These are phyloP conservation scores for Keiferia lycopersicella DNA, from an alignment of 2,888 invertebrate species.

Conservation along the genomic window DNA sequence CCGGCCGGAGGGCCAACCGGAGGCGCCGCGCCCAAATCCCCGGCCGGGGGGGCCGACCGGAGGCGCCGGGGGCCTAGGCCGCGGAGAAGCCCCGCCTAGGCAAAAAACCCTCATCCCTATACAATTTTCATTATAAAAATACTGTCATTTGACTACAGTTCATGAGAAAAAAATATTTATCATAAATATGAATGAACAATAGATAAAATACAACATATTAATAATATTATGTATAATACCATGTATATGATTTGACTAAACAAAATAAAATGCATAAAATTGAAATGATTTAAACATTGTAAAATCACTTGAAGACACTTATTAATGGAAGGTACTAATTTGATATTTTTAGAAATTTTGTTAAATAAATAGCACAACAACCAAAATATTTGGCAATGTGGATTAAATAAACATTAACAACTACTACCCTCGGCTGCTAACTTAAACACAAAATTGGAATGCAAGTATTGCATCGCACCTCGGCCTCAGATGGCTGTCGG, in stretches of 20 bases:
- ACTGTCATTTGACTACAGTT: slow-evolving; percentile 83
- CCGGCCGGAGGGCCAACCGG: slow-evolving; percentile 17
- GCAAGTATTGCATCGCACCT: slow-evolving; percentile 81
- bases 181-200: slow-evolving; percentile 73
- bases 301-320: slow-evolving; percentile 75
- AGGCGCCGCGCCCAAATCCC: slow-evolving; percentile 29
- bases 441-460: slow-evolving; percentile 79
- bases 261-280: slow-evolving; percentile 80
- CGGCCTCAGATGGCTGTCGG: slow-evolving; percentile 47
- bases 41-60: slow-evolving; percentile 13
- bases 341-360: slow-evolving; percentile 66
- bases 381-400: slow-evolving; percentile 79
- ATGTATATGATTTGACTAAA: slow-evolving; percentile 80
- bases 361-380: slow-evolving; percentile 79
- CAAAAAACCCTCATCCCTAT: slow-evolving; percentile 73
- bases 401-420: slow-evolving; percentile 73
- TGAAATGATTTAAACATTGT: slow-evolving; percentile 77
- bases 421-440: slow-evolving; percentile 72
- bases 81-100: slow-evolving; percentile 47
- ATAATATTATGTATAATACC: slow-evolving; percentile 70
- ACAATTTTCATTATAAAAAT: slow-evolving; percentile 81
- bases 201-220: slow-evolving; percentile 69
- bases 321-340: slow-evolving; percentile 77
- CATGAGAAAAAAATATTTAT: slow-evolving; percentile 76
- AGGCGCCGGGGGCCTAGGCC: slow-evolving; percentile 28